Conservation (phyloP, 2,113 vertebrate genomes). For the Oreotragus oreotragus region DNA sequence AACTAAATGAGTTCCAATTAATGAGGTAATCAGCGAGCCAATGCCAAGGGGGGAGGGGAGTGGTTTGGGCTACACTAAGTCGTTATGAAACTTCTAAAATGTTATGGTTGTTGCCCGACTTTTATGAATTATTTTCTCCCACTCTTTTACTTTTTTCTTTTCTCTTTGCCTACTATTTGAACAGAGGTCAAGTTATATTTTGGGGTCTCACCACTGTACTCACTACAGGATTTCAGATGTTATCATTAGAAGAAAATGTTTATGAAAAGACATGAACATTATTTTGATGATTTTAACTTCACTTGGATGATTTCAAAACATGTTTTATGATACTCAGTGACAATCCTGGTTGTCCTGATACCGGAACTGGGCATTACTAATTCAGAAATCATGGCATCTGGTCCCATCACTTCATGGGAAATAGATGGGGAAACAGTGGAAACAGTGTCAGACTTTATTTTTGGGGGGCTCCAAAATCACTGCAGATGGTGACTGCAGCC, state of each 20-base stretch:
- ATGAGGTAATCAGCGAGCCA: background rate
- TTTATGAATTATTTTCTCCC: constrained; percentile 2
- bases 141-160: background rate
- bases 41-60: background rate
- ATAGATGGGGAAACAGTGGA: too few relatives aligned
- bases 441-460: too few relatives aligned
- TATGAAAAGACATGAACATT: background rate
- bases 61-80: background rate
- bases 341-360: background rate
- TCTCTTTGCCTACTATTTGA: background rate
- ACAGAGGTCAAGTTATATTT: background rate
- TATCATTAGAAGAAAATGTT: background rate
- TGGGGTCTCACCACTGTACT: background rate
- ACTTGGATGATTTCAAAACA: background rate
- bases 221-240: background rate
- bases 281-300: background rate
- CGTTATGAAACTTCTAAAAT: background rate
- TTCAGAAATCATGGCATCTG: background rate
- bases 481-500: too few relatives aligned
- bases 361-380: background rate
- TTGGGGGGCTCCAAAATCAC: too few relatives aligned
- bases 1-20: background rate
- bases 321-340: background rate
- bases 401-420: too few relatives aligned
- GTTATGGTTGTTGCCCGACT: background rate